phyloP scores from a whole-genome alignment of 2,113 vertebrate genomes.

The Terrapene triunguis region DNA sequence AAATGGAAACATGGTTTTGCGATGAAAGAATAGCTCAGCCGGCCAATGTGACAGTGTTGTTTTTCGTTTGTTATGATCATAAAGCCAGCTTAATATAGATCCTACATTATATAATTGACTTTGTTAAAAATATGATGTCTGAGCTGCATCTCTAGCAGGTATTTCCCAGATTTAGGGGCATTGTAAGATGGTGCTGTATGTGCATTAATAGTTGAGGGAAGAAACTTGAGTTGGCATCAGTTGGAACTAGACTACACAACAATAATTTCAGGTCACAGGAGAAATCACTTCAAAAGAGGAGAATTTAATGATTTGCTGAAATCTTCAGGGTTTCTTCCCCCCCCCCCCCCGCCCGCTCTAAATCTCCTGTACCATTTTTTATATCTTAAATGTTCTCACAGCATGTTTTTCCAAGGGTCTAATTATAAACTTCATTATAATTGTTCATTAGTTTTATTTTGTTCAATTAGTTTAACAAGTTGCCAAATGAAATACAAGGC shows the following conservation, averaged over 20 bases:
- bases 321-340: neutral
- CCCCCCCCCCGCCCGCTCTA: neutral
- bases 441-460: conserved; percentile 83
- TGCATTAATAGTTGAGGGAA: neutral
- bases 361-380: conserved; percentile 25
- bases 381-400: conserved; percentile 75
- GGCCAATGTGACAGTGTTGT: rapidly evolving
- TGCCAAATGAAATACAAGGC: conserved; percentile 80
- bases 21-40: neutral
- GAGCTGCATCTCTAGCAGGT: neutral
- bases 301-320: neutral
- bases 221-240: neutral
- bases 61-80: neutral
- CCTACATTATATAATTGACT: rapidly evolving
- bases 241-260: neutral
- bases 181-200: neutral
- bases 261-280: neutral
- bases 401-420: conserved; percentile 73
- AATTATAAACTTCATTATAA: conserved; percentile 85
- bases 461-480: conserved; percentile 82
- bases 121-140: rapidly evolving
- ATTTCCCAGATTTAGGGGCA: neutral
- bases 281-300: neutral
- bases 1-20: neutral
- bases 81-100: rapidly evolving